These are phyloP conservation scores for Carollia perspicillata DNA, from an alignment of 2,113 vertebrate species.

Conservation along the genomic window DNA sequence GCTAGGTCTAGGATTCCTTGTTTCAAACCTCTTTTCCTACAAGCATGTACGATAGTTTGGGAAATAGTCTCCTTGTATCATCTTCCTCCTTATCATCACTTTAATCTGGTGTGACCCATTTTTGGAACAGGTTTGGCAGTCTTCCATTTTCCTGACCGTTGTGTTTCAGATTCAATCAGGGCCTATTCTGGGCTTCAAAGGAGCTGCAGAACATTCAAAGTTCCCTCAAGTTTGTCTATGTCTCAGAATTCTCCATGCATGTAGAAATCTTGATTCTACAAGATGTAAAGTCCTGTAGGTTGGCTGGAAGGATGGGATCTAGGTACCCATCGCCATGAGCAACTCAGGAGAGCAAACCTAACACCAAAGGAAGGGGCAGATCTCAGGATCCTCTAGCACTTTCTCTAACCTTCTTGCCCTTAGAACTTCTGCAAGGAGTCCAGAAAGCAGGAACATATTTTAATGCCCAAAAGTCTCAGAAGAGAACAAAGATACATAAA, in stretches of 20 bases:
- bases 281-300: not conserved
- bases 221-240: not conserved
- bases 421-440: not conserved
- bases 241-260: not conserved
- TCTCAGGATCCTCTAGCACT: not conserved
- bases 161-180: not conserved
- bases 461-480: slow-evolving; percentile 7
- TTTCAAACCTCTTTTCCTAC: not conserved
- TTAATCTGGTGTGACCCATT: not conserved
- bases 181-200: not conserved
- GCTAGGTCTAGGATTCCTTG: not conserved
- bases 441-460: not conserved
- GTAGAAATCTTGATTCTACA: not conserved
- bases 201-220: not conserved
- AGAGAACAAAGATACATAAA: not conserved
- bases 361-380: not conserved
- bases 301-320: not conserved
- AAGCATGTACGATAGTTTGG: not conserved
- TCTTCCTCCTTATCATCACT: not conserved
- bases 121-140: not conserved
- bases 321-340: not conserved
- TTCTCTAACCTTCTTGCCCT: not conserved
- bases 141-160: not conserved
- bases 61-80: not conserved
- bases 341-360: not conserved